These are phyloP conservation scores for Deroplatys truncata DNA, from an alignment of 2,888 invertebrate species.

Conservation along the genomic window DNA sequence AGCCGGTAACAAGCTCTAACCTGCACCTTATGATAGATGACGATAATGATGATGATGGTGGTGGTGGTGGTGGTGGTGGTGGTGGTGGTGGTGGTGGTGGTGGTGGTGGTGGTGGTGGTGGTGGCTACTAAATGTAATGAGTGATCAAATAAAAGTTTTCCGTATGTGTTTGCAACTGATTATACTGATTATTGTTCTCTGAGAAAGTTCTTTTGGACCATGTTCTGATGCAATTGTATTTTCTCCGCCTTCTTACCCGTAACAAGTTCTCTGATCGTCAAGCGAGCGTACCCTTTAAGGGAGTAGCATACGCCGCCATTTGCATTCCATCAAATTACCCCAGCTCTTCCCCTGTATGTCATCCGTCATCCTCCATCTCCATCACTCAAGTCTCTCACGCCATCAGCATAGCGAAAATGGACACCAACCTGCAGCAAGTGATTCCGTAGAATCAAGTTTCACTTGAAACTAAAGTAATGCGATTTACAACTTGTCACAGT, in stretches of 20 bases:
- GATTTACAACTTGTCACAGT: neutral
- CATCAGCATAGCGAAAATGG: neutral
- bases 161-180: no score
- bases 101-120: no score
- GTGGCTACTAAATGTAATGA: no score
- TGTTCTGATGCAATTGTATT: no score
- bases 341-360: neutral
- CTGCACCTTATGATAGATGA: no score
- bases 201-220: no score
- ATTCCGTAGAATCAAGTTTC: neutral
- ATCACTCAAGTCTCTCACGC: neutral
- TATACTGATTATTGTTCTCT: no score
- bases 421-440: neutral
- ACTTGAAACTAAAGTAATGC: neutral
- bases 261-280: neutral
- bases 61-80: no score
- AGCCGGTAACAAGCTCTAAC: no score
- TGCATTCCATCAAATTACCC: neutral
- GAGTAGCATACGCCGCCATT: neutral
- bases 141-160: no score
- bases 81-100: no score
- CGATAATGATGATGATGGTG: no score
- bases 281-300: neutral
- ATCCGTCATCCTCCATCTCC: neutral
- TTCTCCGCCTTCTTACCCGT: neutral